Conservation (phyloP, 2,888 invertebrate species). For the Catotricha subobsoleta region DNA sequence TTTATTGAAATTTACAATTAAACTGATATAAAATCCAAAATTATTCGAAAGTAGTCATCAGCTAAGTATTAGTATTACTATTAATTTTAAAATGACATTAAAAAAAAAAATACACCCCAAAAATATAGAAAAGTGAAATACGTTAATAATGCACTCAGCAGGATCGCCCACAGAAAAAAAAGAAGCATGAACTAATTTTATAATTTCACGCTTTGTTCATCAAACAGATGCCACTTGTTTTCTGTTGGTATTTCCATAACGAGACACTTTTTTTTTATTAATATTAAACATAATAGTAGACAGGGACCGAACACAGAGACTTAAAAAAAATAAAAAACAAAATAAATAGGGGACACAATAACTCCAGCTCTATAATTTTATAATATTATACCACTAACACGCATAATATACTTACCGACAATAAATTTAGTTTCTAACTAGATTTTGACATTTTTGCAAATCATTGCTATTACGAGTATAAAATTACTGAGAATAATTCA, state of each 20-base stretch:
- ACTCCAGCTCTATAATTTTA: conserved; percentile 3
- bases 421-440: no score
- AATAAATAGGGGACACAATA: neutral
- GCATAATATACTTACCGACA: neutral
- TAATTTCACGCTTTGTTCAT: conserved; percentile 23
- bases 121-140: neutral
- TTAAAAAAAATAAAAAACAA: neutral
- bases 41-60: neutral
- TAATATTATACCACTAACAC: conserved; percentile 5
- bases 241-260: conserved; percentile 4
- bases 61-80: neutral
- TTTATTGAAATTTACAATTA: neutral
- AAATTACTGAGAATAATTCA: no score
- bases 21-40: neutral
- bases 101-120: neutral
- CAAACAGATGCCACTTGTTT: conserved; percentile 27
- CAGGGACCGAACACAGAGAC: no score
- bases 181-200: conserved; percentile 10
- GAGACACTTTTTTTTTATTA: conserved; percentile 1
- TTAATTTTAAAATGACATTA: neutral
- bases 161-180: conserved; percentile 5
- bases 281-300: neutral
- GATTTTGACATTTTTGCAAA: no score
- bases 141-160: conserved; percentile 5
- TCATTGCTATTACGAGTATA: no score